Conservation (phyloP, 2,888 invertebrate species). For the Dorcus hopei region DNA sequence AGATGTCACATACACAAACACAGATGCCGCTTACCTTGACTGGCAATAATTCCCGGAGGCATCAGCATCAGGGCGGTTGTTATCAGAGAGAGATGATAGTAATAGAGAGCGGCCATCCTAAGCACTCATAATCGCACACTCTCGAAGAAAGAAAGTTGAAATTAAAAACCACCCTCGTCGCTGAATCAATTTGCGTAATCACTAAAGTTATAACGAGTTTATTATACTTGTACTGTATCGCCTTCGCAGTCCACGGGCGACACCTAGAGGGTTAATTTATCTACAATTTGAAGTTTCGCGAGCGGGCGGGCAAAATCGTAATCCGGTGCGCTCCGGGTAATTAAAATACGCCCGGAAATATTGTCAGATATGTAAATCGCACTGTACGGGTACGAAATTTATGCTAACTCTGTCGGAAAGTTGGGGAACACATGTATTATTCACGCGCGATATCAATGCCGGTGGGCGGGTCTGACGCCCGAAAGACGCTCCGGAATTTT, state of each 20-base stretch:
- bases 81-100: not conserved
- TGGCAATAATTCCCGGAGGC: conserved; percentile 6
- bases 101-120: conserved; percentile 8
- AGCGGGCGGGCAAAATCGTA: conserved; percentile 11
- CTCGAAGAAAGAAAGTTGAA: not conserved
- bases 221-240: conserved; percentile 12
- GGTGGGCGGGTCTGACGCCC: conserved; percentile 39
- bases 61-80: conserved; percentile 6
- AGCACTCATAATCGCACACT: conserved; percentile 2
- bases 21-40: conserved; percentile 10
- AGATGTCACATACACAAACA: not conserved
- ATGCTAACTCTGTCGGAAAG: conserved; percentile 29
- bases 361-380: conserved; percentile 33
- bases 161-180: not conserved
- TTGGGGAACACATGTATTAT: conserved; percentile 34
- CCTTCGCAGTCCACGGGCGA: not conserved
- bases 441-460: conserved; percentile 23
- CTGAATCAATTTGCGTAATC: conserved; percentile 25
- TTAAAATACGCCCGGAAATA: conserved; percentile 27
- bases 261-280: not conserved
- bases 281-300: not conserved
- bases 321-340: conserved; percentile 9
- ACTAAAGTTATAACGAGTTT: conserved; percentile 29
- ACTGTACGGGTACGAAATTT: conserved; percentile 27
- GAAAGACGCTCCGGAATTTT: conserved; percentile 11